phyloP scores from a whole-genome alignment of 2,113 vertebrate species.

The Phoxinus phoxinus region DNA sequence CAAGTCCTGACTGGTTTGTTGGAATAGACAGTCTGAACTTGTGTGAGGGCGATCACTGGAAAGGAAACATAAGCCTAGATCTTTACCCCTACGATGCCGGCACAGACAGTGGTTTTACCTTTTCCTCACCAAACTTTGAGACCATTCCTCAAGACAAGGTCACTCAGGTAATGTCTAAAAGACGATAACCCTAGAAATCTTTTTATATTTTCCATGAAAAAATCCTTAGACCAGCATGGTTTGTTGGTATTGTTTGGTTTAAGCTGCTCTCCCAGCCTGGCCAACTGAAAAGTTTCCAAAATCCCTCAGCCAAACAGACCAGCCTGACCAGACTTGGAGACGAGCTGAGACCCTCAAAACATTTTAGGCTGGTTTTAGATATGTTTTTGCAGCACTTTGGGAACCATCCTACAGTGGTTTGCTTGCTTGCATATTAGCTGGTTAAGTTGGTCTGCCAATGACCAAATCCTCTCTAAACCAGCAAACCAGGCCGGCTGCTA shows the following conservation, averaged over 20 bases:
- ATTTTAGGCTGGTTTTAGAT: neutral
- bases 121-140: conserved; percentile 97
- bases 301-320: neutral
- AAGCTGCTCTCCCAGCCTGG: neutral
- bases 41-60: conserved; percentile 87
- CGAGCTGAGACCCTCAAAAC: neutral
- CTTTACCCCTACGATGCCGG: conserved; percentile 92
- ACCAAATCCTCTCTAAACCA: neutral
- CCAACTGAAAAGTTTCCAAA: neutral
- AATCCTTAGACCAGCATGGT: neutral
- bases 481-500: no score
- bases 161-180: conserved; percentile 77
- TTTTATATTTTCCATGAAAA: neutral
- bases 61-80: conserved; percentile 82
- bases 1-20: conserved; percentile 98
- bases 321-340: neutral
- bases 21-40: conserved; percentile 88
- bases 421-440: no score
- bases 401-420: neutral
- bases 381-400: neutral
- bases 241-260: neutral
- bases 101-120: conserved; percentile 97
- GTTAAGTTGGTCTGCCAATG: neutral
- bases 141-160: conserved; percentile 94
- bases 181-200: neutral